Evolutionary conservation across 1,140 invertebrate species (phyloP).

Genomic region (Aporrectodea caliginosa): DNA sequence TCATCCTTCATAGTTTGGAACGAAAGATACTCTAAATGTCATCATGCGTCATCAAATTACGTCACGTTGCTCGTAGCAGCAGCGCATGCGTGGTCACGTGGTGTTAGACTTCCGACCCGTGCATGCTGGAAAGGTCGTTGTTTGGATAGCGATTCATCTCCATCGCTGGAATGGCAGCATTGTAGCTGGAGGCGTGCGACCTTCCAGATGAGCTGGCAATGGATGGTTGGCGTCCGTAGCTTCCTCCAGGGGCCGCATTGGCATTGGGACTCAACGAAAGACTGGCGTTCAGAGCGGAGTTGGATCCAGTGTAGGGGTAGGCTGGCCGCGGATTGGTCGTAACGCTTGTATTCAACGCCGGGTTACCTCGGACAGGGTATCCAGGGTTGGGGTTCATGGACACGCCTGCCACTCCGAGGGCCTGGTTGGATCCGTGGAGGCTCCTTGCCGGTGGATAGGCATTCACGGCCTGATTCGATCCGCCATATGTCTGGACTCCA

Average conservation of each 20-base stretch:
- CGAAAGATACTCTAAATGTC: too few relatives aligned
- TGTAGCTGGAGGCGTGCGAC: neutral
- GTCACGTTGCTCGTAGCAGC: too few relatives aligned
- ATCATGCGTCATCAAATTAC: too few relatives aligned
- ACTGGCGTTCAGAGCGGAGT: neutral
- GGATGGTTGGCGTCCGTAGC: neutral
- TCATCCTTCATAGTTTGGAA: too few relatives aligned
- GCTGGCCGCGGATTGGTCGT: neutral
- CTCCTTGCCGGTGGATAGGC: neutral
- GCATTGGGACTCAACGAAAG: neutral
- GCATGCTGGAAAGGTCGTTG: neutral
- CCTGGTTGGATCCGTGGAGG: neutral
- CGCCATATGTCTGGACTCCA: neutral
- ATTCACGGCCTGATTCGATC: neutral
- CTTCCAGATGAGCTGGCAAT: neutral
- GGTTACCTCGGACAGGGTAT: neutral
- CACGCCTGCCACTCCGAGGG: neutral
- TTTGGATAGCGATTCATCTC: neutral
- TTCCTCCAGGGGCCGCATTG: neutral
- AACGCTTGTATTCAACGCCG: neutral
- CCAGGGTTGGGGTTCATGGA: neutral
- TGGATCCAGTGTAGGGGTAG: neutral
- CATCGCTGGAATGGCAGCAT: neutral
- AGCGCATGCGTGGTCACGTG: too few relatives aligned
- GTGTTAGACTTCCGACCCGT: neutral